Percentiles rank a stretch among this genome's conserved stretches.
Evolutionary conservation across 2,797 vertebrate genomes (phyloP).

Genomic region (Tragelaphus eurycerus): DNA sequence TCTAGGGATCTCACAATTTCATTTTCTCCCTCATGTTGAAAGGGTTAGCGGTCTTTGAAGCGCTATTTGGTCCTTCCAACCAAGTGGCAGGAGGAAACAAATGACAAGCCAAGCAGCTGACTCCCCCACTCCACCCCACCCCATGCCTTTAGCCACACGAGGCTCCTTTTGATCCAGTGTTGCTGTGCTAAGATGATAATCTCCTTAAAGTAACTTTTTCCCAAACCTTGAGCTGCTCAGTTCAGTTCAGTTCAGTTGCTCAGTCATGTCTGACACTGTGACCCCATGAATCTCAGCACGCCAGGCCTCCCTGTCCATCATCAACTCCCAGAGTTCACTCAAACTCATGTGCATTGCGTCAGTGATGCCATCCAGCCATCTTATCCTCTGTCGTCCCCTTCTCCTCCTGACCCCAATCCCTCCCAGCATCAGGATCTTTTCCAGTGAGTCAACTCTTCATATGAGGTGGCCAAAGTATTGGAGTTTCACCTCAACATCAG

Average conservation of each 20-base stretch:
- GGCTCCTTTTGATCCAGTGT: not conserved
- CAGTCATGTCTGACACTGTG: rapidly evolving
- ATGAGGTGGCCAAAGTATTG: too few species aligned
- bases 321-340: rapidly evolving
- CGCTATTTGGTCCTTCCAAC: too few species aligned
- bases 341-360: rapidly evolving
- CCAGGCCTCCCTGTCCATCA: too few species aligned
- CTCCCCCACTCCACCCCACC: not conserved
- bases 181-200: not conserved
- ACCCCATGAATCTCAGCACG: too few species aligned
- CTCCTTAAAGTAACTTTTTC: not conserved
- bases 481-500: too few species aligned
- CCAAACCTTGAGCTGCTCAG: not conserved
- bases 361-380: too few species aligned
- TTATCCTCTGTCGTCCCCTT: too few species aligned
- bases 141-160: not conserved
- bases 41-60: not conserved
- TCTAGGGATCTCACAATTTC: not conserved
- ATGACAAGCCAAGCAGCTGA: not conserved
- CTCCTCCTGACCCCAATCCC: too few species aligned
- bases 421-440: too few species aligned
- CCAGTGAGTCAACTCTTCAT: too few species aligned
- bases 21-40: not conserved
- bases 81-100: not conserved
- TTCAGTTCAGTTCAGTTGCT: too few species aligned